These are phyloP conservation scores for Onchidella celtica DNA, from an alignment of 2,888 invertebrate genomes.

Conservation along the genomic window DNA sequence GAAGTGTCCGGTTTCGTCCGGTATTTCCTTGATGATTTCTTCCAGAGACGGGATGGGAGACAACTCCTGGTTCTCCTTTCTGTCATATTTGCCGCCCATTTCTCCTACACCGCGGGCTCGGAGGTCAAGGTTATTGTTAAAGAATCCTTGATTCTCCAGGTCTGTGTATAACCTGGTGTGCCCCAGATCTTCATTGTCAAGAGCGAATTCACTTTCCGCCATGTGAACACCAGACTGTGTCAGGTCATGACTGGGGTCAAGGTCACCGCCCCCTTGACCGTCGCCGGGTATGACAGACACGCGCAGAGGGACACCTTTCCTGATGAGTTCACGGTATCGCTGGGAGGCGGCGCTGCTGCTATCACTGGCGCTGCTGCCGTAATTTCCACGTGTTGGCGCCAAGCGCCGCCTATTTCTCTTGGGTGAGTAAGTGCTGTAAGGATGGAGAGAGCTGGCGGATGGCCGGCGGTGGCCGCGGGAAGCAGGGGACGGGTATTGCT, in stretches of 20 bases:
- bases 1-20: conserved; percentile 56
- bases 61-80: conserved; percentile 49
- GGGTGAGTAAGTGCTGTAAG: not conserved
- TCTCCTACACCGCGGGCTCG: conserved; percentile 29
- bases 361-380: conserved; percentile 41
- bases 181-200: not conserved
- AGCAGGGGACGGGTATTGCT: conserved; percentile 51
- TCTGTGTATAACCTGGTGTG: too few species aligned
- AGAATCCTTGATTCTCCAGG: too few species aligned
- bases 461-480: not conserved
- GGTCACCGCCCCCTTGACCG: too few species aligned
- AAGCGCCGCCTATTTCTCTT: conserved; percentile 1
- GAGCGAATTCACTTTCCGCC: not conserved
- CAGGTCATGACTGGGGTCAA: not conserved
- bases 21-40: conserved; percentile 69
- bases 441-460: not conserved
- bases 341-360: conserved; percentile 49
- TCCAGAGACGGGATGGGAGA: conserved; percentile 58
- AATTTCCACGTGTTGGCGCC: not conserved
- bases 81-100: conserved; percentile 33
- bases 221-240: not conserved
- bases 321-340: conserved; percentile 67
- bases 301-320: conserved; percentile 69
- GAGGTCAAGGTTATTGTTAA: not conserved
- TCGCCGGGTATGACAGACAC: conserved; percentile 65